Conservation (phyloP, 2,888 invertebrate genomes). For the Tanaodytes sp. region DNA sequence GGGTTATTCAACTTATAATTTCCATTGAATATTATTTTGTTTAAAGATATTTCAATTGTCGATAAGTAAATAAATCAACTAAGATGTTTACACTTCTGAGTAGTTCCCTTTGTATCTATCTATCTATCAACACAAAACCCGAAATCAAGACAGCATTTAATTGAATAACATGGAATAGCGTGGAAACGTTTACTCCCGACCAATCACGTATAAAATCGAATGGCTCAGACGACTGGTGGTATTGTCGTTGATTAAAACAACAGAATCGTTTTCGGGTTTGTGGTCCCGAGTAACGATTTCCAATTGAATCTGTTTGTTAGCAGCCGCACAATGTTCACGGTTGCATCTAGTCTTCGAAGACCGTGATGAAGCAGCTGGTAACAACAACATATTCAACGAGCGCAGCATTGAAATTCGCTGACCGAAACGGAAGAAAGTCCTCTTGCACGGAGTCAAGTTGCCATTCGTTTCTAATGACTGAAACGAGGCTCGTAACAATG, state of each 20-base stretch:
- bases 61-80: conserved; percentile 37
- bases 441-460: conserved; percentile 28
- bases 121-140: conserved; percentile 30
- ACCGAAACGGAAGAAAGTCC: conserved; percentile 27
- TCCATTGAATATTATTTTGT: too few relatives aligned
- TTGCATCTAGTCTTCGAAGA: not conserved
- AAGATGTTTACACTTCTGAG: conserved; percentile 45
- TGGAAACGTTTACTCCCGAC: conserved; percentile 28
- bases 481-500: too few relatives aligned
- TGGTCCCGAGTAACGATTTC: not conserved
- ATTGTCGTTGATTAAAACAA: conserved; percentile 33
- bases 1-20: too few relatives aligned
- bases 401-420: conserved; percentile 4
- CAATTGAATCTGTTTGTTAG: conserved; percentile 13
- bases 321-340: not conserved
- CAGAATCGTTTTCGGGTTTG: not conserved
- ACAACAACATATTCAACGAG: too few relatives aligned
- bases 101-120: conserved; percentile 43
- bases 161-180: conserved; percentile 44
- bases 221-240: conserved; percentile 31
- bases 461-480: conserved; percentile 34
- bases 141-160: conserved; percentile 45
- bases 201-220: conserved; percentile 48
- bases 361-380: too few relatives aligned
- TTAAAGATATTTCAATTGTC: conserved; percentile 19